A percentile compares a stretch with the other conserved stretches of the same genome.
These are phyloP conservation scores for Euura lappo DNA, from an alignment of 1,140 invertebrate genomes.

Conservation along the genomic window DNA sequence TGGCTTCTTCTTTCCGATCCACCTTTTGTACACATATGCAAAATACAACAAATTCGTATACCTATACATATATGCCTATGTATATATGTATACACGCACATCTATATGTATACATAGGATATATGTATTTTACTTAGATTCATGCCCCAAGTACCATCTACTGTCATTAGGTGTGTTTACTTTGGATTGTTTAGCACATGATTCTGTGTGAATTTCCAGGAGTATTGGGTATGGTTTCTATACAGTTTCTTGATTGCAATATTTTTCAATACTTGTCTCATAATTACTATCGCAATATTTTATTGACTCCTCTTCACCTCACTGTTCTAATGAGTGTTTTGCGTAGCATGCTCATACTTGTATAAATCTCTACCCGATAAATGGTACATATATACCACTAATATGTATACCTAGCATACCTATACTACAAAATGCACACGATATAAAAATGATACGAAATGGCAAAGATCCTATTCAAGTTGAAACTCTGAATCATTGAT, in stretches of 20 bases:
- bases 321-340: not conserved
- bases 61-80: not conserved
- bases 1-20: slow-evolving; percentile 41
- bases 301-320: not conserved
- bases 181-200: slow-evolving; percentile 11
- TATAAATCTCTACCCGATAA: no score
- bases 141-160: not conserved
- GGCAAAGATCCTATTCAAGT: not conserved
- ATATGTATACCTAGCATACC: not conserved
- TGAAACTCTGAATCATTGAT: not conserved
- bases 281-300: slow-evolving; percentile 3
- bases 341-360: not conserved
- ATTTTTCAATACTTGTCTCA: not conserved
- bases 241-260: slow-evolving; percentile 5
- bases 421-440: not conserved
- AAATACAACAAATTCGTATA: slow-evolving; percentile 31
- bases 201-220: not conserved
- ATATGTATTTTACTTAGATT: not conserved
- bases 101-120: slow-evolving; percentile 8
- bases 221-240: slow-evolving; percentile 1
- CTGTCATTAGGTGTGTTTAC: slow-evolving; percentile 9
- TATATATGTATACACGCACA: not conserved
- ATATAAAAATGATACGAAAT: not conserved
- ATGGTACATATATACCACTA: not conserved
- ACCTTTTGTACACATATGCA: slow-evolving; percentile 23